phyloP scores from a whole-genome alignment of 2,888 invertebrate genomes.

The Ochropleura leucogaster region DNA sequence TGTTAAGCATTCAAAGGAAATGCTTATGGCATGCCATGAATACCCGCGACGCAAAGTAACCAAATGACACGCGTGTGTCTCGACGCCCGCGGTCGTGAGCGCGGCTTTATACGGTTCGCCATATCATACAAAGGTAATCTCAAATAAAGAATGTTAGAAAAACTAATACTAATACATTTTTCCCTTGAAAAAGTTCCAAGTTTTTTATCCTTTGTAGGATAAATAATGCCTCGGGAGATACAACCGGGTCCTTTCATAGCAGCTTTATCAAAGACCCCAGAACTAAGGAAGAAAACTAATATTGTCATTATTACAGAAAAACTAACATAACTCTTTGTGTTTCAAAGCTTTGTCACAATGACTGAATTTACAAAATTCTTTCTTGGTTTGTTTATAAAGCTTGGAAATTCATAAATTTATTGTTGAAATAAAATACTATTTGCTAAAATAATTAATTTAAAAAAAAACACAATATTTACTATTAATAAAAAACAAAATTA shows the following conservation, averaged over 20 bases:
- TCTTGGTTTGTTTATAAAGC: not conserved
- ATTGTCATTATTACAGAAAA: constrained; percentile 46
- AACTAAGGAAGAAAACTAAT: constrained; percentile 32
- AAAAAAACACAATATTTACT: no score
- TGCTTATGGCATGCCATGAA: not conserved
- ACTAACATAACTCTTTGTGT: constrained; percentile 17
- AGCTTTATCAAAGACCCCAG: constrained; percentile 48
- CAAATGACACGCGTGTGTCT: not conserved
- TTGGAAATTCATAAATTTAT: not conserved
- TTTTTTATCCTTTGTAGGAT: constrained; percentile 50
- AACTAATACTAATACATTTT: constrained; percentile 36
- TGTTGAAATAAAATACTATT: no score
- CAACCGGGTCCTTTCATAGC: constrained; percentile 33
- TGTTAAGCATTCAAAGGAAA: not conserved
- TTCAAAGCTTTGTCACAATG: constrained; percentile 12
- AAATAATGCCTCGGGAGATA: constrained; percentile 53
- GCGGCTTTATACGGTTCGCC: not conserved
- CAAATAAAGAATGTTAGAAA: constrained; percentile 20
- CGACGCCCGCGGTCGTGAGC: not conserved
- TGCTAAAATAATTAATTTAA: no score
- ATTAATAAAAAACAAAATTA: no score
- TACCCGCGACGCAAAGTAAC: not conserved
- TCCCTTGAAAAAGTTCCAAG: constrained; percentile 39
- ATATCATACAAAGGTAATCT: constrained; percentile 20
- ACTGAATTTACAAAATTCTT: not conserved